phyloP scores from a whole-genome alignment of 37 sponge, comb jelly and placozoan species.

The Crambe crambe region DNA sequence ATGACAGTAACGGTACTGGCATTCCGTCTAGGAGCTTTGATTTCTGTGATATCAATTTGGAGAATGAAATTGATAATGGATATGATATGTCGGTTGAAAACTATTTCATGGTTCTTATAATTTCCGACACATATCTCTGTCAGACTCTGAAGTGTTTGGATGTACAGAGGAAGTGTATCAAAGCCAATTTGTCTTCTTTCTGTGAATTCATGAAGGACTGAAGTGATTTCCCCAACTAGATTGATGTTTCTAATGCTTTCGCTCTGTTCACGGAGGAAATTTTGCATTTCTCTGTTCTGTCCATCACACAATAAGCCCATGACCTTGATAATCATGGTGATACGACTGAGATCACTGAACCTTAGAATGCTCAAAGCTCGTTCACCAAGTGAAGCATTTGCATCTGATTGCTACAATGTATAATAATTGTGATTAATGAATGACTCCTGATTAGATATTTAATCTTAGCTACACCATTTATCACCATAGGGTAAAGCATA shows the following conservation, averaged over 20 bases:
- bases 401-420: no score
- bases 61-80: slow-evolving; percentile 65
- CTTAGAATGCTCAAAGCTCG: no score
- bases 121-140: slow-evolving; percentile 77
- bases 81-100: slow-evolving; percentile 63
- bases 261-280: slow-evolving; percentile 66
- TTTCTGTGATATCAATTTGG: slow-evolving; percentile 11
- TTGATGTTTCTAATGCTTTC: slow-evolving; percentile 71
- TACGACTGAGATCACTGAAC: slow-evolving; percentile 32
- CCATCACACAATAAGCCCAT: slow-evolving; percentile 84
- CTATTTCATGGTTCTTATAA: slow-evolving; percentile 63
- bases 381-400: no score
- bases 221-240: slow-evolving; percentile 57
- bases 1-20: background rate
- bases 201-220: slow-evolving; percentile 60
- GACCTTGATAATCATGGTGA: slow-evolving; percentile 52
- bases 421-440: no score
- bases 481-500: no score
- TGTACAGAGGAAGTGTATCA: slow-evolving; percentile 68
- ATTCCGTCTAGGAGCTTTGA: background rate
- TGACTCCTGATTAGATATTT: no score
- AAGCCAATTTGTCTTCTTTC: slow-evolving; percentile 33
- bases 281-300: slow-evolving; percentile 63
- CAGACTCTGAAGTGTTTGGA: slow-evolving; percentile 60
- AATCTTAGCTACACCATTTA: no score